Evolutionary conservation across 2,113 vertebrate species (phyloP), one percentile per base, ranked within the genome.

Genomic region (Xiphophorus hellerii): DNA sequence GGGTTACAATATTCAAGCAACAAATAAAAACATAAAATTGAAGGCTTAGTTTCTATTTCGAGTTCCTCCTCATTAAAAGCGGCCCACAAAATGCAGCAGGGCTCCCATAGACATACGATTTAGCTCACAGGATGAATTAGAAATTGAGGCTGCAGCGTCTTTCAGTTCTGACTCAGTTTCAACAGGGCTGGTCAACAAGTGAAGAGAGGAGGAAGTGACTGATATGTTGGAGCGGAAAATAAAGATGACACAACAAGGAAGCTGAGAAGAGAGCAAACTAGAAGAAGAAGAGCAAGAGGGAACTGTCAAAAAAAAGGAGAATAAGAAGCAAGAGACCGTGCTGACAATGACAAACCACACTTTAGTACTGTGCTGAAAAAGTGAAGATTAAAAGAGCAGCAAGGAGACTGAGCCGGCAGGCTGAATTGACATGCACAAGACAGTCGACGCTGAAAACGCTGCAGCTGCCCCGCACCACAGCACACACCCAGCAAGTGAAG

Each of bases 391-490:
- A 93, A 44, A 84, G 90, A 85, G 83, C 70, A 80, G 84, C 92
- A 94, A 92, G 93, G 90, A 92, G 90, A 92, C 85, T 94, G 93
- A 94, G 87, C 82, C 72, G 83, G 84, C 68, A 39, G 83, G 71
- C 74, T 86, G 87, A 93, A 94, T 94, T 94, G 89, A 92, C 92
- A 95, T 95, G 93, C 93, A 93, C 42, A 73, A 91, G 84, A 91
- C 90, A 84, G 81, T 75, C 76, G 27, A 84, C 80, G 61, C 74
- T 68, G 79, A 87, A 90, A 91, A 90, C 65, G 48, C 51, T 71
- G 78, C 94, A 95, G 93, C 91, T 94, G 92, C 88, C 88, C 81
- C 69, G 61, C 81, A 87, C 84, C 72, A 82, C 73, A 90, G 85
- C 74, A 81, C 62, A 66, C 78, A 73, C 75, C 77, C 84, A 81